Conservation (phyloP, 2,797 vertebrate genomes). For the Pangasius djambal region DNA sequence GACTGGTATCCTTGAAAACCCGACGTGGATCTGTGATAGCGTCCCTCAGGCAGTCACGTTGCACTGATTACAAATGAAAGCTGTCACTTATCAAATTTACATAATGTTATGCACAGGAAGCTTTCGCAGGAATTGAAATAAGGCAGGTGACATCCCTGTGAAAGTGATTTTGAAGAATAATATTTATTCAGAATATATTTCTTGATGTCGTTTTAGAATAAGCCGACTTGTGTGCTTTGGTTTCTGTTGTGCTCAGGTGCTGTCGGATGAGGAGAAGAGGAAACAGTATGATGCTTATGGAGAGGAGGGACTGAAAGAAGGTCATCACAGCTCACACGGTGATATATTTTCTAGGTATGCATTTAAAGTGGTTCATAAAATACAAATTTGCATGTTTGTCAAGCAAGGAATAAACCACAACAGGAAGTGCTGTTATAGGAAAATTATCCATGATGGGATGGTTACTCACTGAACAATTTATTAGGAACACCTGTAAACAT, state of each 20-base stretch:
- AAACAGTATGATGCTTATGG: conserved; percentile 95
- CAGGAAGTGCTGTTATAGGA: not conserved
- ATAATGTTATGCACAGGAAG: not conserved
- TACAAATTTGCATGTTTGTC: not conserved
- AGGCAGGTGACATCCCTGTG: not conserved
- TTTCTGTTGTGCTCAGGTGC: conserved; percentile 77
- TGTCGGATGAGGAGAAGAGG: conserved; percentile 96
- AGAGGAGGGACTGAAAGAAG: conserved; percentile 96
- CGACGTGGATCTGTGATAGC: conserved; percentile 59
- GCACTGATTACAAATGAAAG: not conserved
- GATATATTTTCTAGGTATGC: conserved; percentile 97
- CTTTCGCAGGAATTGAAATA: not conserved
- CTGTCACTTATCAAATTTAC: not conserved
- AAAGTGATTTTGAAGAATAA: not conserved
- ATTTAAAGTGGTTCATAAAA: not conserved
- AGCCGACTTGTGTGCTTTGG: not conserved
- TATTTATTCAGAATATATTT: not conserved
- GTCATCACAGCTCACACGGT: conserved; percentile 93
- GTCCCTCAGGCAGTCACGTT: not conserved
- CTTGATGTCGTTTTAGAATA: not conserved
- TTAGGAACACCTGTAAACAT: not conserved
- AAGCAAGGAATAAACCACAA: not conserved
- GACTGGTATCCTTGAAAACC: conserved; percentile 43
- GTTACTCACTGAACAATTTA: not conserved
- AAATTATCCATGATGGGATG: not conserved